A percentile compares a stretch with the other conserved stretches of the same genome.
Conservation (phyloP, 2,888 invertebrate species). For the Archips xylosteana region DNA sequence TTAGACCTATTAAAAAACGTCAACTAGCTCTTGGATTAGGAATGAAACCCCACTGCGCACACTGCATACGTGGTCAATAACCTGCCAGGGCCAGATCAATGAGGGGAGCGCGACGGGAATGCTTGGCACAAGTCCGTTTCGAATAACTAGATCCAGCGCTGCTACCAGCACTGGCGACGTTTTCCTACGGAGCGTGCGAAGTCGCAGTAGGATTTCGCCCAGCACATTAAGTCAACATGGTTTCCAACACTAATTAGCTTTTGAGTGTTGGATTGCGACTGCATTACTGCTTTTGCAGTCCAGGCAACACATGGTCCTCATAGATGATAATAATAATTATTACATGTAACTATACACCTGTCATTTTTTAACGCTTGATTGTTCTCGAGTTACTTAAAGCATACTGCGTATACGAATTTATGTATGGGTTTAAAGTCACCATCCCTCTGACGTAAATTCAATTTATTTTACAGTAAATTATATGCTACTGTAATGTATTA, state of each 20-base stretch:
- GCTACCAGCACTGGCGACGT: neutral
- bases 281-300: neutral
- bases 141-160: too few species aligned
- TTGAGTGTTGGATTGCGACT: neutral
- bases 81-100: too few species aligned
- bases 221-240: neutral
- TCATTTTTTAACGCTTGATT: neutral
- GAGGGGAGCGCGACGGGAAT: too few species aligned
- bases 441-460: constrained; percentile 5
- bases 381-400: neutral
- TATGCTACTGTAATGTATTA: neutral
- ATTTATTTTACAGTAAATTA: constrained; percentile 7
- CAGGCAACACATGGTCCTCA: neutral
- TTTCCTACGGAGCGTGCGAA: neutral
- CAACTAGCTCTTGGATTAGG: too few species aligned
- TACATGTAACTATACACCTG: neutral
- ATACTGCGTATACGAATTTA: constrained; percentile 22
- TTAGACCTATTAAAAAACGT: too few species aligned
- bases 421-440: neutral
- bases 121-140: too few species aligned
- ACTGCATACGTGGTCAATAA: too few species aligned
- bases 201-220: neutral
- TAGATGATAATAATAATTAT: neutral
- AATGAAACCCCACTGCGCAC: too few species aligned
- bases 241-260: neutral